Conservation (phyloP, 2,888 invertebrate species). For the Phlogophora meticulosa region DNA sequence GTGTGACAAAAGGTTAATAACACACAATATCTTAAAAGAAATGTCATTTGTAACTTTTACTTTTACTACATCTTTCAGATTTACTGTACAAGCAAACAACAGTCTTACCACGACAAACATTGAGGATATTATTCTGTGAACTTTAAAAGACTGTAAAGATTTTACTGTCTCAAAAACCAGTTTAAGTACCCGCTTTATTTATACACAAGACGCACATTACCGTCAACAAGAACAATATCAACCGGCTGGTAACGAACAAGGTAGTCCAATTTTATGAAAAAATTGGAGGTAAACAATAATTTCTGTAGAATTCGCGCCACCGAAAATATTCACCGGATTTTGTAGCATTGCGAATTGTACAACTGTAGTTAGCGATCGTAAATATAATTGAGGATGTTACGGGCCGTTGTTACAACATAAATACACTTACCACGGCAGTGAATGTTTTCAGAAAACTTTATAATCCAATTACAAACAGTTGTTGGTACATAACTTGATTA, state of each 20-base stretch:
- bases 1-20: conserved; percentile 4
- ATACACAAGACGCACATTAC: conserved; percentile 23
- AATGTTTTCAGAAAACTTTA: conserved; percentile 49
- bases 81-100: conserved; percentile 14
- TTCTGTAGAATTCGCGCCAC: conserved; percentile 18
- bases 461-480: conserved; percentile 66
- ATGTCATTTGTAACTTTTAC: conserved; percentile 46
- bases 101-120: conserved; percentile 2
- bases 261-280: conserved; percentile 8
- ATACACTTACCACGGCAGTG: conserved; percentile 60
- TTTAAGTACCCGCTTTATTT: conserved; percentile 49
- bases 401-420: conserved; percentile 57
- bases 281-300: conserved; percentile 54
- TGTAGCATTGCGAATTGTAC: conserved; percentile 1
- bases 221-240: conserved; percentile 22
- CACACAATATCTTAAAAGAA: neutral
- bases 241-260: conserved; percentile 46
- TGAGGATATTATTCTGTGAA: conserved; percentile 2
- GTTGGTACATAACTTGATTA: conserved; percentile 51
- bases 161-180: conserved; percentile 27
- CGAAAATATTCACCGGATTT: conserved; percentile 13
- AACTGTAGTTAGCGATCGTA: conserved; percentile 13
- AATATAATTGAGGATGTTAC: conserved; percentile 58
- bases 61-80: conserved; percentile 11
- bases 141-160: conserved; percentile 1